phyloP scores from a whole-genome alignment of 2,113 vertebrate genomes.

The Anarrhichthys ocellatus region DNA sequence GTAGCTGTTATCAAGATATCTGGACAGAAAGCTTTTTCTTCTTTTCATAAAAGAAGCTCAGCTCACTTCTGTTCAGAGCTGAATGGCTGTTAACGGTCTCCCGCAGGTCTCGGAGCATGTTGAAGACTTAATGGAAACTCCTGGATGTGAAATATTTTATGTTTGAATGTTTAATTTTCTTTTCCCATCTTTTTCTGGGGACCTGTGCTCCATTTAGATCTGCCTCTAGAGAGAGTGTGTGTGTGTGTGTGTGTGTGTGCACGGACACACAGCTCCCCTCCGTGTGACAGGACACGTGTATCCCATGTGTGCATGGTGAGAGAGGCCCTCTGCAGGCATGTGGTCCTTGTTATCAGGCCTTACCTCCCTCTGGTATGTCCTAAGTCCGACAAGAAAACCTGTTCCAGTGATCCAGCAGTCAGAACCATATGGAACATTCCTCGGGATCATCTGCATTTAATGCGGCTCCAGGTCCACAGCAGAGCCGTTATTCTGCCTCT shows the following conservation, averaged over 20 bases:
- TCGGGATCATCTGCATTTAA: conserved; percentile 70
- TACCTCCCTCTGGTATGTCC: conserved; percentile 57
- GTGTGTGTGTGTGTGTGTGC: not conserved
- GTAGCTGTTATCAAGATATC: conserved; percentile 52
- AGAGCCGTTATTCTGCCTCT: not conserved
- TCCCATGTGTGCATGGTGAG: conserved; percentile 13
- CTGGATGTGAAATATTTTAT: conserved; percentile 33
- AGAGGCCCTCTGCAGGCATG: conserved; percentile 57
- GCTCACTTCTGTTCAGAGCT: conserved; percentile 25
- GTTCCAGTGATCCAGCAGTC: conserved; percentile 50
- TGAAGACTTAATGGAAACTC: conserved; percentile 34
- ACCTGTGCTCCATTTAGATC: conserved; percentile 17
- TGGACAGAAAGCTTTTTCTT: conserved; percentile 11
- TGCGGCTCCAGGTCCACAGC: conserved; percentile 36
- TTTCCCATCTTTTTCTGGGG: not conserved
- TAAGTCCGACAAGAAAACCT: conserved; percentile 62
- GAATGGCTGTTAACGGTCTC: conserved; percentile 10
- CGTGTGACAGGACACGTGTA: conserved; percentile 32
- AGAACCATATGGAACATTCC: conserved; percentile 72
- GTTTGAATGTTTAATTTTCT: conserved; percentile 22
- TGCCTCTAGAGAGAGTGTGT: not conserved
- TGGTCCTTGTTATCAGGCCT: conserved; percentile 75
- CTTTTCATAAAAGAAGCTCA: not conserved
- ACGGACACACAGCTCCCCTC: not conserved
- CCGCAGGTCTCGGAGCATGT: conserved; percentile 11